Base-by-base conservation (phyloP, 30 jellyfish, hydroid and myxozoan species). In the Clytia hemisphaerica region DNA sequence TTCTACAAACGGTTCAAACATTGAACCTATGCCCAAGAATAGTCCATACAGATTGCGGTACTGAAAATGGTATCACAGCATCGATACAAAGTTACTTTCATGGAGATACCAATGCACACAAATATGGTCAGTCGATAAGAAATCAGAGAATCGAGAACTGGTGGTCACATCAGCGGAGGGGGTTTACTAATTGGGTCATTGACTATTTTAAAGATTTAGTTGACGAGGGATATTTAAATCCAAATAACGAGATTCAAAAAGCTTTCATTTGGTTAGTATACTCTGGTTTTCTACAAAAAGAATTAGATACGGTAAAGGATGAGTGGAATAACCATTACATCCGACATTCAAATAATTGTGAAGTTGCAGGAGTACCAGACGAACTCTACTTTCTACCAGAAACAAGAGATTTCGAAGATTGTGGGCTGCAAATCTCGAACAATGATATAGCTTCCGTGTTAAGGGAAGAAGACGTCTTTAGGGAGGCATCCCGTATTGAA, bases 61-160 rank as follows among this genome's bases (percentile, higher is more conserved):
- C 76, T 31, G 76, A 62, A 62, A 62, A 62, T 62, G 76, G 76
- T 9, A 29, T 62, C 3, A 32, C 55, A 14, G 76, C 76, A 62
- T n/a, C 64, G 12, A 36, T 62, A 22, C 67, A 62, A 36, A 3
- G 76, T 36, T 34, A n/a, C 4, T 35, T 62, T 9, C 33, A 27
- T 31, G 28, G 37, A 12, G 65, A 32, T 37, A 6, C n/a, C 6
- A 5, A 49, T 12, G 76, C 76, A 19, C 76, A 62, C 65, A 62
- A 35, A 37, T 62, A 62, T 62, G 76, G 32, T 37, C 28, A 27
- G 10, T 62, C 76, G 6, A 27, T 64, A 12, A 3, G 64, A 62
- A 62, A 62, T 36, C 76, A 62, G 37, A 32, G 76, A 32, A 62
- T 62, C 18, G 69, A 5, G 19, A n/a, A n/a, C n/a, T n/a, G n/a